Base-by-base conservation (phyloP, 2,888 invertebrate species). In the Ernsta delagoae region DNA sequence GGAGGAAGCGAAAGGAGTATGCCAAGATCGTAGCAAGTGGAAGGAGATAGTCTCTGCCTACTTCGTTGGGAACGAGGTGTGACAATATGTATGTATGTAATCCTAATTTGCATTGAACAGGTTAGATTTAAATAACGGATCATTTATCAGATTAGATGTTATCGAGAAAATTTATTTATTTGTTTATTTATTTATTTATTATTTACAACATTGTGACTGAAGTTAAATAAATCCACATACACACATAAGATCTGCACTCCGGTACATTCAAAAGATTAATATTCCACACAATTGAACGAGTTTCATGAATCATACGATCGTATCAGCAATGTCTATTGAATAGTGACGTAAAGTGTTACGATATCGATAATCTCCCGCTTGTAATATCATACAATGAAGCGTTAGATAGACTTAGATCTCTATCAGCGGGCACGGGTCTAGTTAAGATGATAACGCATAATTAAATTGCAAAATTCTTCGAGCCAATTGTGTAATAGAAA, bases 311-410 rank as follows among this genome's bases (percentile, higher is more conserved):
- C 61, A 61, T 36, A 61, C 53, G 65, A 60, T 66, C 59, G 34
- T 60, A 66, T 66, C 66, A 7, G 24, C 4, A 3, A 24, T 12
- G 59, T 8, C 65, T 67, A 67, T 66, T 67, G 61, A 67, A 75
- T 73, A 77, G 80, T 83, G 84, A 85, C 77, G 83, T 79, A 82
- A 80, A 80, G 76, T 77, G 72, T 83, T 82, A 80, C 80, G 78
- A 73, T 85, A 81, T 78, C 78, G 77, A 82, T 80, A 79, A 70
- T 75, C 56, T 48, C 53, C 24, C 43, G n/a, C 31, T 75, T 73
- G 77, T 72, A 73, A 75, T 75, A 82, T 80, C 78, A 75, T 83
- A 67, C 61, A 67, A 61, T 67, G 67, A 60, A 50, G 62, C 54
- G 60, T 53, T 66, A 54, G 67, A 66, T 56, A 36, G 8, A 57